Conservation (phyloP, 2,888 invertebrate species). For the Andrena dorsata region DNA sequence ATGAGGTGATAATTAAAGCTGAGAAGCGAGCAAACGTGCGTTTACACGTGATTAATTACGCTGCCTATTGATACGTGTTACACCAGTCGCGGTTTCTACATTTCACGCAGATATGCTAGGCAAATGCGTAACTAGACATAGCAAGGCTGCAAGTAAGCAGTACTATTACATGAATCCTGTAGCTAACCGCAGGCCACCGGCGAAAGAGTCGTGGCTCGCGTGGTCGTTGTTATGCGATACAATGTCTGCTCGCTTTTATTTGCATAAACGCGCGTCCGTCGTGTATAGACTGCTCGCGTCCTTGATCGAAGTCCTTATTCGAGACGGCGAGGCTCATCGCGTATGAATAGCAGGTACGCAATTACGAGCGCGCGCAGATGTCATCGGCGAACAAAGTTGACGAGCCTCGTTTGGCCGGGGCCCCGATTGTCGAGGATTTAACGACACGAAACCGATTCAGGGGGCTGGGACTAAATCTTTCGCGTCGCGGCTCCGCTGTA, state of each 20-base stretch:
- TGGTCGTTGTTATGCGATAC: conserved; percentile 10
- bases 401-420: conserved; percentile 35
- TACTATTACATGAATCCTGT: conserved; percentile 10
- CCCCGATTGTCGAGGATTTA: conserved; percentile 21
- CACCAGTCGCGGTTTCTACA: neutral
- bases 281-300: conserved; percentile 36
- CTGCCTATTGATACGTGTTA: too few species aligned
- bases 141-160: neutral
- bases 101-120: neutral
- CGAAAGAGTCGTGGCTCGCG: neutral
- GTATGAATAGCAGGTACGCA: conserved; percentile 64
- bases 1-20: conserved; percentile 3
- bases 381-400: conserved; percentile 58
- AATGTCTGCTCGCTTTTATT: conserved; percentile 42
- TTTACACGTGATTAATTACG: too few species aligned
- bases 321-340: conserved; percentile 55
- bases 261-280: conserved; percentile 58
- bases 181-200: conserved; percentile 11
- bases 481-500: neutral
- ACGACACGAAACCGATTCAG: conserved; percentile 5
- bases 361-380: conserved; percentile 56
- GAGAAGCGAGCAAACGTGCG: neutral
- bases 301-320: conserved; percentile 63
- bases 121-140: neutral
- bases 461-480: neutral